Conservation (phyloP, 2,113 vertebrate genomes). For the Triplophysa tibetana region DNA sequence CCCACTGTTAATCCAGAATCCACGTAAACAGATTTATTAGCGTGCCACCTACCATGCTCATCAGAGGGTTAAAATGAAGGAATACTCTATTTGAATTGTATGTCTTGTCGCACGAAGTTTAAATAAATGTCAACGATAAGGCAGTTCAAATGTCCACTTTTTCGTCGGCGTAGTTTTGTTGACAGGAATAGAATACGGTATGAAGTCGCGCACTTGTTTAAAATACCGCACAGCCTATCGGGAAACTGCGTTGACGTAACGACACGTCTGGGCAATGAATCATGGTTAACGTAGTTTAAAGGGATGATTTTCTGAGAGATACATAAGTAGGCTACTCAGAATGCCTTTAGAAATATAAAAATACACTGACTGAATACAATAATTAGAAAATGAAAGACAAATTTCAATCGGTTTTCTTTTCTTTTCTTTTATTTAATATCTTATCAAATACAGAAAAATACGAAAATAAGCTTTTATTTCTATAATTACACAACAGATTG, state of each 20-base stretch:
- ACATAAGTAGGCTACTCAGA: too few relatives aligned
- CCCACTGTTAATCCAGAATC: not conserved
- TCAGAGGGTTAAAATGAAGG: not conserved
- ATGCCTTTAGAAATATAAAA: too few relatives aligned
- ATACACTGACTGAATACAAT: not conserved
- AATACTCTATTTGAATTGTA: not conserved
- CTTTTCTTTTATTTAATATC: not conserved
- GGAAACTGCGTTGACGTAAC: conserved; percentile 8
- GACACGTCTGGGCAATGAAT: not conserved
- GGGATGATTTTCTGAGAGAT: not conserved
- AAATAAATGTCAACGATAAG: not conserved
- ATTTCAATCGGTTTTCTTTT: not conserved
- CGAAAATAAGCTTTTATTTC: too few relatives aligned
- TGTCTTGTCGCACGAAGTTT: too few relatives aligned
- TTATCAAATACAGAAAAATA: too few relatives aligned
- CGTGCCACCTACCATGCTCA: not conserved
- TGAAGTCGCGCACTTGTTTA: conserved; percentile 66
- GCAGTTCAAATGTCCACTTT: not conserved
- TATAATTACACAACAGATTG: too few relatives aligned
- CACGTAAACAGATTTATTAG: conserved; percentile 15
- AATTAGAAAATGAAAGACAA: too few relatives aligned
- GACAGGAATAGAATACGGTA: not conserved
- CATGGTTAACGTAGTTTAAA: conserved; percentile 60
- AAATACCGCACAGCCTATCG: conserved; percentile 67
- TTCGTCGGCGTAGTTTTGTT: not conserved